A percentile compares a stretch with the other conserved stretches of the same genome.
Conservation (phyloP, 2,113 vertebrate species). For the Gobiocypris rarus region DNA sequence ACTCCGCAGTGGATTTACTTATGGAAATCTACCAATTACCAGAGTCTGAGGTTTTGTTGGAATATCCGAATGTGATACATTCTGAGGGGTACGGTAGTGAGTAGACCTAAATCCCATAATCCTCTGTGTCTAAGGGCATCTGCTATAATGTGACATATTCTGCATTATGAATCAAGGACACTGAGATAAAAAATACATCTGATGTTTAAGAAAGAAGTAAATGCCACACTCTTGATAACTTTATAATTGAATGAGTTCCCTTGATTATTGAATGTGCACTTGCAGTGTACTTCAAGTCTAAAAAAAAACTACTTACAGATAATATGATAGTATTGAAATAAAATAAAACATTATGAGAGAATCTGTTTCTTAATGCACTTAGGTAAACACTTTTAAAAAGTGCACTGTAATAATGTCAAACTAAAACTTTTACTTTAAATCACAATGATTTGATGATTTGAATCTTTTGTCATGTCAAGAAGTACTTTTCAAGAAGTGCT, state of each 20-base stretch:
- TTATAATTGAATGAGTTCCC: neutral
- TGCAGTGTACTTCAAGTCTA: neutral
- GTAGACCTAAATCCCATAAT: conserved; percentile 36
- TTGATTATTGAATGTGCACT: neutral
- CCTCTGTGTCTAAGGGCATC: conserved; percentile 7
- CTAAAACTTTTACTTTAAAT: neutral
- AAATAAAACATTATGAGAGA: too few relatives aligned
- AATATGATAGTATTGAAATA: too few relatives aligned
- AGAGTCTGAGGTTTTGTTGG: neutral
- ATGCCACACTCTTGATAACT: neutral
- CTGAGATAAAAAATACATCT: neutral
- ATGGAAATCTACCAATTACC: conserved; percentile 37
- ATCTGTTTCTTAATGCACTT: neutral
- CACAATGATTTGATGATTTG: neutral
- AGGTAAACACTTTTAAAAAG: neutral
- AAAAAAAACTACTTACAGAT: too few relatives aligned
- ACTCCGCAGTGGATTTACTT: conserved; percentile 15
- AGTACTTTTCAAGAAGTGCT: neutral
- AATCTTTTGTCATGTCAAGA: neutral
- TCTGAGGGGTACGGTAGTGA: conserved; percentile 18
- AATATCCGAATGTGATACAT: conserved; percentile 11
- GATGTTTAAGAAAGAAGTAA: neutral
- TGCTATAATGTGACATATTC: neutral
- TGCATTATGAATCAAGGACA: neutral
- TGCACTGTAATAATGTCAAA: neutral